Evolutionary conservation across 2,113 vertebrate species (phyloP), one percentile per base, ranked within the genome.

Genomic region (Acinonyx jubatus): DNA sequence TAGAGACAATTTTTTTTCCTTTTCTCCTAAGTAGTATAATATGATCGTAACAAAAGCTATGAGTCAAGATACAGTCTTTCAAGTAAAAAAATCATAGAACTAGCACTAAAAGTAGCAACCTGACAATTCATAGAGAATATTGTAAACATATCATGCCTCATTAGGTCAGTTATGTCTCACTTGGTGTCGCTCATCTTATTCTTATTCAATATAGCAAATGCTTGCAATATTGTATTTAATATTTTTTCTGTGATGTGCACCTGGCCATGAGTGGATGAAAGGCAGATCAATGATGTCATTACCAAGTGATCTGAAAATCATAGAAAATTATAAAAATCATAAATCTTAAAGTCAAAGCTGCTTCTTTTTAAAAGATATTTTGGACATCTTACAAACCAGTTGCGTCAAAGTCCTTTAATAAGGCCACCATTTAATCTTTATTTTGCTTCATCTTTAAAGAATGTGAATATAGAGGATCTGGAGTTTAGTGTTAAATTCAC

Each of bases 81-180:
- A 50, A 96, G 89, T 87, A 79, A 94, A 97, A 97, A 96, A 97
- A 95, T 94, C 97, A 96, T 89, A 96, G 71, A 96, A 78, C 71
- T 90, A 86, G 50, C 84, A 94, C 65, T 97, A 96, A 96, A 84
- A 90, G 87, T 92, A 90, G 69, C 84, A 95, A 90, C 69, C 83
- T 97, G 97, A 96, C 73, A 97, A 84, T 91, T 94, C 45, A 57
- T 81, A 96, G 76, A 91, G 89, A 87, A 78, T 87, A 68, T 61
- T 83, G 71, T 96, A 96, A 97, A 96, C 91, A 93, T 83, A 95
- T 96, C 78, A 83, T 94, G 95, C 82, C 73, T 97, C 94, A 76
- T 96, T 97, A 96, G 79, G 65, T 94, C 66, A 79, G 52, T 78
- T 71, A 52, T 74, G 52, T 76, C 90, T 92, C 87, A 80, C 57